Evolutionary conservation across 1,140 invertebrate species (phyloP), one percentile per base, ranked within the genome.

Genomic region (Bicyclus anynana): DNA sequence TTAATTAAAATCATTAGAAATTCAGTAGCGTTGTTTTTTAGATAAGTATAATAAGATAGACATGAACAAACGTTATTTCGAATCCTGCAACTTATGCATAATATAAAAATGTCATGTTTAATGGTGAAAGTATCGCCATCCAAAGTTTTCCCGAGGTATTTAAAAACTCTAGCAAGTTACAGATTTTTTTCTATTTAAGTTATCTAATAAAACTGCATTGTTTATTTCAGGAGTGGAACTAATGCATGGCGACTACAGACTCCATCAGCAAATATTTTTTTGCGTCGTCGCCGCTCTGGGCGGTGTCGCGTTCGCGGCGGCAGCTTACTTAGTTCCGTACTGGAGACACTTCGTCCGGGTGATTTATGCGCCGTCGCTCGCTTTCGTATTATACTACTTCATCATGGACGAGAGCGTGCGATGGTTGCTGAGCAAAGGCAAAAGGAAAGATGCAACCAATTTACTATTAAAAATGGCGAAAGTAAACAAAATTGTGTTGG

Each of bases 391-490:
- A 12, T 74, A 69, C 33, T 65, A 73, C 9, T 81, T 73, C 26
- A 37, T 78, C 5, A 59, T 86, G 48, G 76, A 84, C 47, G 79
- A 84, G 52, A 83, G 77, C 49, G 66, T 65, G 0, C 62, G 80
- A 50, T 96, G 95, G 95, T 84, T 95, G 12, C 67, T 95, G 35
- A 92, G 92, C 3, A 92, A 93, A 54, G 76, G 77, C 33, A 69
- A 67, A 26, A 77, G 71, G 40, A 54, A 74, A 1, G 49, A 78
- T 54, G 80, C 73, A 6, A 62, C 67, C 1, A 60, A 67, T 49
- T 50, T 84, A 12, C 47, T 84, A 18, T 26, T 67, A 20, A 84
- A 77, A 65, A 74, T 76, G 21, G 74, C 73, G 0, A 72, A 68
- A 42, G 66, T 54, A 26, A 80, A 77, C 37, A 69, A 72, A 56